Base-by-base conservation (phyloP, 2,888 invertebrate genomes). In the Eurytoma californica region DNA sequence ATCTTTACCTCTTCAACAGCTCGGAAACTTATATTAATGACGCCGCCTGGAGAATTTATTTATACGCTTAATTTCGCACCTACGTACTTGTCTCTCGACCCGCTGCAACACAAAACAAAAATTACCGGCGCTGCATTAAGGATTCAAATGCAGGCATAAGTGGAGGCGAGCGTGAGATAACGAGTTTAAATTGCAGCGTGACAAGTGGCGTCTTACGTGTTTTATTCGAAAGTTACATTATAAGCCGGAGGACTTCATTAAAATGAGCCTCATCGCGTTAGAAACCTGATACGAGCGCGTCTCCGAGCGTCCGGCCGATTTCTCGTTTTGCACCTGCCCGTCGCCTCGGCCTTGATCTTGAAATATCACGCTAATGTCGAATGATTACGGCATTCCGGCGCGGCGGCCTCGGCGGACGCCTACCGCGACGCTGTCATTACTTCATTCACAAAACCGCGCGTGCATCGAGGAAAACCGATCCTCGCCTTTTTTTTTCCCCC, bases 311-410 rank as follows among this genome's bases (percentile, higher is more conserved):
- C 39, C 66, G 53, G 60, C 55, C 14, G 61, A 55, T 78, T 24
- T 63, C 65, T 79, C 55, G 66, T 60, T 73, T 76, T 76, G 47
- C 76, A 68, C 61, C 67, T 68, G 51, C 47, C 30, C 55, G 67
- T 20, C 28, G 47, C 61, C 39, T 47, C 53, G 66, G 57, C 77
- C 80, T 80, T 80, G 80, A 76, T 72, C 80, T 80, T 77, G 80
- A 80, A 77, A 72, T 72, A 74, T 74, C 79, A 58, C 69, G 68
- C 67, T 63, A 80, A 76, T 63, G 68, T 53, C 73, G 16, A 72
- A 24, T 61, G 67, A 77, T 49, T 60, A 51, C 30, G 55, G 24
- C 69, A 68, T 65, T 70, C 28, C 13, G 47, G n/a, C 3, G 39
- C 30, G 55, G n/a, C 39, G 39, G 18, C 28, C 39, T 18, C 7